These are phyloP conservation scores for Halisarca cf. caerulea DNA, from an alignment of 37 sponge, comb jelly and placozoan genomes.

Conservation along the genomic window DNA sequence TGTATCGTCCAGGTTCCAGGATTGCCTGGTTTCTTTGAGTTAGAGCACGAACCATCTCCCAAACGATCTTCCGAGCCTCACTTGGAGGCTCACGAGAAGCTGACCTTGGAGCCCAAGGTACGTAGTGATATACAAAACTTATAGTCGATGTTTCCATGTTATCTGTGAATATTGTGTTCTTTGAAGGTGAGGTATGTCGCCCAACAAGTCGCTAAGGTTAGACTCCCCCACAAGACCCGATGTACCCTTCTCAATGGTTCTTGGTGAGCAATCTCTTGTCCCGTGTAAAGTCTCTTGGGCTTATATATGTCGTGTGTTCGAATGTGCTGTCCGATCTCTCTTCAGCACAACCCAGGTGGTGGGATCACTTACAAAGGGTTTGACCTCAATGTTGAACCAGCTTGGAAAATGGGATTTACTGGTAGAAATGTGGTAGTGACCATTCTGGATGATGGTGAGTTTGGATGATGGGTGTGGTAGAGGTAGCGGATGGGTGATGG, in stretches of 20 bases:
- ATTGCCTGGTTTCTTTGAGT: neutral
- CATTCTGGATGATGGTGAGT: conserved; percentile 93
- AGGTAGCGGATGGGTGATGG: too few species aligned
- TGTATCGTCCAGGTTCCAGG: too few species aligned
- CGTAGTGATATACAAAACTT: neutral
- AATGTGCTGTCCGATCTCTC: too few species aligned
- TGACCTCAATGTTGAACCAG: conserved; percentile 81
- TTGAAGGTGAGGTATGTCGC: conserved; percentile 75
- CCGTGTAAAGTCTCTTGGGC: too few species aligned
- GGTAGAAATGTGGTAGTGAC: conserved; percentile 91
- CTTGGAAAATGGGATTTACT: conserved; percentile 89
- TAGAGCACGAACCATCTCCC: conserved; percentile 3
- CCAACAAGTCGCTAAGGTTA: conserved; percentile 72
- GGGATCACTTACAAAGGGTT: neutral
- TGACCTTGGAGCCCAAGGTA: conserved; percentile 34
- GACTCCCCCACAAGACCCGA: conserved; percentile 62
- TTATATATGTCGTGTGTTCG: too few species aligned
- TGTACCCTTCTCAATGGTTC: conserved; percentile 83
- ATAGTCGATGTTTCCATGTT: neutral
- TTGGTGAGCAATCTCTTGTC: conserved; percentile 83
- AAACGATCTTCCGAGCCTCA: conserved; percentile 9
- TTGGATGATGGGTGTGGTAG: too few species aligned
- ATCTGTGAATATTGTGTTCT: neutral
- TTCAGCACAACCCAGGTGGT: neutral
- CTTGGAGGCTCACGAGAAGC: neutral